phyloP scores from a whole-genome alignment of 1,140 invertebrate species.

The Drosophila dunni region DNA sequence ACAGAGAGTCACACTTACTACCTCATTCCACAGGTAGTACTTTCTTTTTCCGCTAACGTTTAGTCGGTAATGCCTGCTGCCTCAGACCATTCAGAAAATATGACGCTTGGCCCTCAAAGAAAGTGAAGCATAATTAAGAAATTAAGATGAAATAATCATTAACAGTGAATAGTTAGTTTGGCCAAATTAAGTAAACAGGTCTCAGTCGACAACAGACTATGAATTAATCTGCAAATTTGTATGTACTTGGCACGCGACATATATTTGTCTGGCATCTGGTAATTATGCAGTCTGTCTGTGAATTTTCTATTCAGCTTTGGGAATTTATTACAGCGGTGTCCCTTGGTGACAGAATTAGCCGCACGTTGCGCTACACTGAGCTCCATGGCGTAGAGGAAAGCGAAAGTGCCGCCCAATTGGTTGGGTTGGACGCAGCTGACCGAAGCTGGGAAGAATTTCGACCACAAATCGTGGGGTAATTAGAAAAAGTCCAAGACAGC shows the following conservation, averaged over 20 bases:
- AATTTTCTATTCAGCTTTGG: slow-evolving; percentile 56
- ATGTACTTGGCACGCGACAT: slow-evolving; percentile 67
- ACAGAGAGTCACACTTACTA: too few species aligned
- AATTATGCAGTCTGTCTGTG: slow-evolving; percentile 60
- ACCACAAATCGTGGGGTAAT: slow-evolving; percentile 80
- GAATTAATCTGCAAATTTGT: slow-evolving; percentile 55
- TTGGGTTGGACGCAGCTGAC: slow-evolving; percentile 73
- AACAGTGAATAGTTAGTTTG: slow-evolving; percentile 54
- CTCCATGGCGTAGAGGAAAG: slow-evolving; percentile 60
- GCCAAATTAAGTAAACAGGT: slow-evolving; percentile 43
- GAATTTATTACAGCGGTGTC: slow-evolving; percentile 55
- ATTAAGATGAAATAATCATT: slow-evolving; percentile 68
- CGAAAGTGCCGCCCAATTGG: slow-evolving; percentile 73
- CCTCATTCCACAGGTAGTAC: too few species aligned
- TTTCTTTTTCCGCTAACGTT: too few species aligned
- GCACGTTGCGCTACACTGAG: slow-evolving; percentile 57
- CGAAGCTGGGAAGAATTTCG: slow-evolving; percentile 81
- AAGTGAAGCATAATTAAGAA: slow-evolving; percentile 23
- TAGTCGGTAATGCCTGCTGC: background rate
- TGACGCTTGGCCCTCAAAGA: slow-evolving; percentile 7
- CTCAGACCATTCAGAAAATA: background rate
- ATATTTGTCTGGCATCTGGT: slow-evolving; percentile 48
- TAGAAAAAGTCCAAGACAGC: slow-evolving; percentile 68
- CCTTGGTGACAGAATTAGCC: slow-evolving; percentile 72
- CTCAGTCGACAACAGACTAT: slow-evolving; percentile 25